Percentiles rank a stretch among this genome's conserved stretches.
These are phyloP conservation scores for Drosophila varians DNA, from an alignment of 1,140 invertebrate genomes.

Conservation along the genomic window DNA sequence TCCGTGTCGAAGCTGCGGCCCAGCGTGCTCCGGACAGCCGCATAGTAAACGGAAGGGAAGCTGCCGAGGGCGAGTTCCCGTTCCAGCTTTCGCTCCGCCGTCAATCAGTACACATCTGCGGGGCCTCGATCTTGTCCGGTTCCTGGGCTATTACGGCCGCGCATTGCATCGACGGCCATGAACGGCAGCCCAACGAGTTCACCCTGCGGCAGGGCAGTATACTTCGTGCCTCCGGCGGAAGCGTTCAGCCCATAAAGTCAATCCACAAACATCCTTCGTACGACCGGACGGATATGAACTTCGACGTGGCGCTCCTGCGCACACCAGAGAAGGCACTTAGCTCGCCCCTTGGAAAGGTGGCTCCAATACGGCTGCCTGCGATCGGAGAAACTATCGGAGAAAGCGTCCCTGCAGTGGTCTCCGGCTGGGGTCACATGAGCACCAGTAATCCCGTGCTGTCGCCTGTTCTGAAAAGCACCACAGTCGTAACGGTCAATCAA, in stretches of 20 bases:
- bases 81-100: constrained; percentile 70
- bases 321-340: constrained; percentile 43
- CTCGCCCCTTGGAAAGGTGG: constrained; percentile 35
- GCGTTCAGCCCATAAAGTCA: constrained; percentile 51
- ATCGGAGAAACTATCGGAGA: constrained; percentile 42
- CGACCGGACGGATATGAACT: constrained; percentile 69
- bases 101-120: constrained; percentile 73
- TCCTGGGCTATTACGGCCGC: constrained; percentile 82
- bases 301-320: constrained; percentile 69
- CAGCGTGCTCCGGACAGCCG: constrained; percentile 59
- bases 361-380: constrained; percentile 57
- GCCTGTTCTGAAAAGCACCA: constrained; percentile 65
- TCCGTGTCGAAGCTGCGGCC: neutral
- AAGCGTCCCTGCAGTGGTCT: constrained; percentile 53
- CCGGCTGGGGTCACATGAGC: constrained; percentile 81
- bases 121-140: constrained; percentile 71
- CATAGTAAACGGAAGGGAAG: constrained; percentile 73
- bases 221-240: constrained; percentile 51
- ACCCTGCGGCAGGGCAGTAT: constrained; percentile 69
- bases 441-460: constrained; percentile 62
- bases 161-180: constrained; percentile 74
- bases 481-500: constrained; percentile 71
- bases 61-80: constrained; percentile 58
- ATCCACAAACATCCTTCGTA: constrained; percentile 80
- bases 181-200: constrained; percentile 56